Evolutionary conservation across 53 echinoderm and acorn worm species (phyloP).

Genomic region (Holothuria scabra): DNA sequence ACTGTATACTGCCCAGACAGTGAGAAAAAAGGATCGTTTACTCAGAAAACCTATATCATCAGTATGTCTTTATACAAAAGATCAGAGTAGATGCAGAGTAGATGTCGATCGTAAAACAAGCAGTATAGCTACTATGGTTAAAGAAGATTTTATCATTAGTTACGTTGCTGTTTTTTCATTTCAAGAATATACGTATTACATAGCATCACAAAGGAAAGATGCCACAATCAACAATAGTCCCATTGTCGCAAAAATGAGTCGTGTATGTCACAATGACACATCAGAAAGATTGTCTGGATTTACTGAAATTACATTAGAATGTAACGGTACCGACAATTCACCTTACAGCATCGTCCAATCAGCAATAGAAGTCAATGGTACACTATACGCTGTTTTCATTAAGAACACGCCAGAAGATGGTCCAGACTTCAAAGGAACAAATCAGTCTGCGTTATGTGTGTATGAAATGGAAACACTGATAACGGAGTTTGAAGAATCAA

Average conservation of each 20-base stretch:
- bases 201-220: not conserved
- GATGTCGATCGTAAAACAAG: not conserved
- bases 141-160: not conserved
- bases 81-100: not conserved
- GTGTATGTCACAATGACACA: conserved; percentile 44
- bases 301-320: conserved; percentile 53
- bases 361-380: conserved; percentile 18
- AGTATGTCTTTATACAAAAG: not conserved
- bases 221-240: not conserved
- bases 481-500: not conserved
- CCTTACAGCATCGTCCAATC: conserved; percentile 49
- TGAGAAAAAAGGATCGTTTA: not conserved
- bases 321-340: not conserved
- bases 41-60: not conserved
- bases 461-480: conserved; percentile 17
- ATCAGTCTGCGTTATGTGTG: conserved; percentile 18
- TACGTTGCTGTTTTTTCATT: not conserved
- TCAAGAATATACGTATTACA: not conserved
- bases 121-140: not conserved
- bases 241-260: conserved; percentile 17
- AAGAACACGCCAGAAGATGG: not conserved
- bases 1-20: not conserved
- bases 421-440: not conserved
- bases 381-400: conserved; percentile 59
- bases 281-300: conserved; percentile 3